Base-by-base conservation (phyloP, 2,888 invertebrate genomes). In the Scaptomyza reducta region DNA sequence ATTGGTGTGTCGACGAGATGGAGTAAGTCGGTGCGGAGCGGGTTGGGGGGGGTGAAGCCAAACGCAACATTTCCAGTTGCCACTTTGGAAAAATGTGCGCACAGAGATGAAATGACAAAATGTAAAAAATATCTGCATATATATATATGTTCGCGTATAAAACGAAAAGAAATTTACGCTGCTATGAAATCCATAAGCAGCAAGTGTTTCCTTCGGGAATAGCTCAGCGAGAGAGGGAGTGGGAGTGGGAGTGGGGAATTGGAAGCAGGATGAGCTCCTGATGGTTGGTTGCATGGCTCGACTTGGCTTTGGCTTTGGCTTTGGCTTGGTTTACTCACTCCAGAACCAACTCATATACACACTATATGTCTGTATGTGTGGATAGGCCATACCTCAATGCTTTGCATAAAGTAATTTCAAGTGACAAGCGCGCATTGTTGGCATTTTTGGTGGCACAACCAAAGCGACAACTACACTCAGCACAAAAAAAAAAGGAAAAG, bases 331-430 rank as follows among this genome's bases (percentile, higher is more conserved):
- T 16, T 46, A 29, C 55, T 25, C 58, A 44, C 49, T 16, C 35
- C 42, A 33, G 6, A 44, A n/a, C 35, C 38, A 29, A 9, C 35
- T 16, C 31, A 25, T n/a, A 38, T 27, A 38, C 38, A 64, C 53
- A 44, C 46, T 35, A 6, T 2, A 35, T 45, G 38, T 25, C 7
- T 13, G 13, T 44, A 25, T 31, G 50, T 45, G 35, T 41, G 42
- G 22, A 44, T 42, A 35, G 16, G 11, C 42, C 35, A 38, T 18
- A 22, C 58, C 66, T 76, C 64, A 47, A 27, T 54, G 63, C 71
- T 74, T 77, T 73, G 71, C 79, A 74, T 74, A 79, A 79, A 79
- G 79, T 77, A 79, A 79, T 79, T 79, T 77, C 71, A 68, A 68
- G 77, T 77, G 77, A 75, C 77, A 74, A 68, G 67, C 77, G 75